Base-by-base conservation (phyloP, 35 echinoderm and acorn worm species). In the Eucidaris tribuloides region DNA sequence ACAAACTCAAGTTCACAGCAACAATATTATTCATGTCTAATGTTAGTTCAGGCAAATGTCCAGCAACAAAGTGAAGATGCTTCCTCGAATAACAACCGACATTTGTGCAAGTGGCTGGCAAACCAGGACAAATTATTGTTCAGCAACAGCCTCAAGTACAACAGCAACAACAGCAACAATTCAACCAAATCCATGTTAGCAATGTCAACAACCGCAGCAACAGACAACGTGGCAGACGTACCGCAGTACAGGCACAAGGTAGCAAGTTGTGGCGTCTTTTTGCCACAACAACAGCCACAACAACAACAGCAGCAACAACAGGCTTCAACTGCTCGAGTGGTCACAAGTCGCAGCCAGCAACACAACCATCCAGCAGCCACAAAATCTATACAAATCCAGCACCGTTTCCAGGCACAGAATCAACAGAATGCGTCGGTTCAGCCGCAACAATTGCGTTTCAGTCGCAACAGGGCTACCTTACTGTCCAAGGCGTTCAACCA, bases 401-500 rank as follows among this genome's bases (percentile, higher is more conserved):
- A 82, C 64, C 85, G 59, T 4, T 62, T 71, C 31, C 87, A 89
- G 49, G 79, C 64, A 29, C 34, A 84, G 23, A 84, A 31, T 39
- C 36, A 76, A 71, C 50, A 78, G 42, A 81, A 58, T 37, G 58
- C 74, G 20, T 41, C 42, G 2, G 42, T 59, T 5, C 65, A 83
- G 66, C 52, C 77, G 46, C 85, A 41, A 76, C 83, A 42, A 65
- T 83, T 58, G 31, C 68, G 27, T 14, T 82, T 33, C 80, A 84
- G 52, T 85, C 81, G 45, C 91, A 89, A 39, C 86, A 33, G 85
- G n/a, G n/a, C n/a, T 80, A 66, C 79, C 44, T 33, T 29, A 81
- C 91, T 84, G 50, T 77, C 74, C 5, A 82, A 92, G 77, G 82
- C 82, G 14, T 74, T 80, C 7, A 92, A 58, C 13, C 38, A 88